Percentiles rank a stretch among this genome's conserved stretches.
phyloP scores from a whole-genome alignment of 1,140 invertebrate genomes.

The Eurosta solidaginis region DNA sequence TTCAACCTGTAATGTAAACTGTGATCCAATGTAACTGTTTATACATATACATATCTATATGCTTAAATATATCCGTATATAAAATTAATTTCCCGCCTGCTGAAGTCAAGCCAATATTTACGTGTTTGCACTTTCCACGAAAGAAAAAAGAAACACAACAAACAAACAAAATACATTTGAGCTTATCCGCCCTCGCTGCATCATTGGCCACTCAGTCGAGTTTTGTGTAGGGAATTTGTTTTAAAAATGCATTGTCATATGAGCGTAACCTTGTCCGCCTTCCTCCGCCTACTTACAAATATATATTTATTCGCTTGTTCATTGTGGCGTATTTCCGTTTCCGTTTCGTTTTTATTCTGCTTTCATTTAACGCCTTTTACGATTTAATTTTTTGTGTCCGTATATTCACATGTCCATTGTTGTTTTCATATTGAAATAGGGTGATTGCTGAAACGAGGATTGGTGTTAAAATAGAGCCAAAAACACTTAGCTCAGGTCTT shows the following conservation, averaged over 20 bases:
- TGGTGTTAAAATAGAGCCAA: too few relatives aligned
- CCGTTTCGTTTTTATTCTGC: background rate
- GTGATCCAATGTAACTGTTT: background rate
- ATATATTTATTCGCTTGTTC: background rate
- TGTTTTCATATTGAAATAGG: too few relatives aligned
- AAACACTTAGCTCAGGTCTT: too few relatives aligned
- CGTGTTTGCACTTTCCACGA: background rate
- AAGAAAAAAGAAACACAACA: too few relatives aligned
- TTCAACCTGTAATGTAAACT: background rate
- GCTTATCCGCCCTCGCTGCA: background rate
- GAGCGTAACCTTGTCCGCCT: slow-evolving; percentile 21
- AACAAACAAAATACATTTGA: too few relatives aligned
- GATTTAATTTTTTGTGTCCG: background rate
- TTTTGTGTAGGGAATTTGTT: background rate
- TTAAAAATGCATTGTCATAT: background rate
- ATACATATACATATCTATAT: background rate
- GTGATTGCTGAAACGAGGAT: too few relatives aligned
- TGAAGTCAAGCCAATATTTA: background rate
- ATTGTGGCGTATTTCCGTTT: background rate
- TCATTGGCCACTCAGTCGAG: background rate
- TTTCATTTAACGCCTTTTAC: background rate
- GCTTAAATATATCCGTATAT: too few relatives aligned
- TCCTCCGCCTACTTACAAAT: background rate
- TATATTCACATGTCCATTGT: background rate
- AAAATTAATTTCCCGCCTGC: background rate